Base-by-base conservation (phyloP, 2,113 vertebrate genomes). In the Cyprinodon tularosa region DNA sequence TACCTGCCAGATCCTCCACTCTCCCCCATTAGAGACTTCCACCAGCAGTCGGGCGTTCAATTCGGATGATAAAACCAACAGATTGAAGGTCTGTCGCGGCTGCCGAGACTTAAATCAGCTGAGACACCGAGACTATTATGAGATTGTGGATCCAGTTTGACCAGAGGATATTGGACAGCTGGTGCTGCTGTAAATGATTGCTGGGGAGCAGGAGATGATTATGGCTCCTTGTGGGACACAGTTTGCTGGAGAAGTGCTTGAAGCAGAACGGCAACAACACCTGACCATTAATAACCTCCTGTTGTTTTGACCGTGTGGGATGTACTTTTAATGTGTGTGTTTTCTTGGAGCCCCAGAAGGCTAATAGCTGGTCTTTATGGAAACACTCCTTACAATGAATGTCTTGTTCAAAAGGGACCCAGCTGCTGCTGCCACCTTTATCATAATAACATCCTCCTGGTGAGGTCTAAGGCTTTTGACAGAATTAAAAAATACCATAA, bases 241-340 rank as follows among this genome's bases (percentile, higher is more conserved):
- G 72, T 82, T 85, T 88, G 81, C 77, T 36, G 69, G 66, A 76
- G 76, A 87, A 85, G 45, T 84, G 86, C 84, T 87, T 4, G 64
- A 62, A 89, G 87, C 87, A 66, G 76, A 76, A 83, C 62, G 47
- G 70, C 66, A 84, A 69, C 64, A 86, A 22, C 77, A 84, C 82
- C 82, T 86, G 74, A 66, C 62, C 84, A 84, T 90, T 91, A 89
- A 91, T 90, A 90, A 88, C 77, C 76, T 79, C 82, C 84, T 78
- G 81, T 86, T 88, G 85, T 89, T 89, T 74, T 84, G 78, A 75
- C 67, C 45, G 20, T 38, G 65, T 81, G 72, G 82, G 68, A 72
- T 63, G 62, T 39, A 44, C 57, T 81, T 47, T 81, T 70, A 82
- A 39, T 88, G 36, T 76, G 70, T 69, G 67, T 77, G 78, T 84